These are phyloP conservation scores for Lepeophtheirus salmonis DNA, from an alignment of 1,140 invertebrate genomes.

Conservation along the genomic window DNA sequence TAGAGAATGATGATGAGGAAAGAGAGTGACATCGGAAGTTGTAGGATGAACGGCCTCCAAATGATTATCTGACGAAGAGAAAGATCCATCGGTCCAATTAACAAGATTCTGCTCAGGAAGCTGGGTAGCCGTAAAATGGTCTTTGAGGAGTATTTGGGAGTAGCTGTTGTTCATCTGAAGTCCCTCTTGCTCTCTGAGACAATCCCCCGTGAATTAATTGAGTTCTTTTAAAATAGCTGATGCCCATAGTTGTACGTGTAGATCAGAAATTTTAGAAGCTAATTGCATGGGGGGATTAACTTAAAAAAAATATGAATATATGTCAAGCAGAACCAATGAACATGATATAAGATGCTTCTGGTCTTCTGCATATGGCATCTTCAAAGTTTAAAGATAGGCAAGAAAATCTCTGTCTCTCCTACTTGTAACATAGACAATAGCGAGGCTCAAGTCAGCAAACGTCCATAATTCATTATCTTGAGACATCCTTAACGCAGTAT, in stretches of 20 bases:
- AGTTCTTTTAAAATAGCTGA: conserved; percentile 91
- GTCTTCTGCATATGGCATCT: conserved; percentile 96
- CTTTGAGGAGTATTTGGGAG: conserved; percentile 74
- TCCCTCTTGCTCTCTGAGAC: conserved; percentile 64
- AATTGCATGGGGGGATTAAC: conserved; percentile 97
- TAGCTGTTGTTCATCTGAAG: conserved; percentile 82
- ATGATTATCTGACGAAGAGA: conserved; percentile 18
- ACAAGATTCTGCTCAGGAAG: conserved; percentile 73
- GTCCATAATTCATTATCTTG: conserved; percentile 74
- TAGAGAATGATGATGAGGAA: neutral
- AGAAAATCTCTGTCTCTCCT: conserved; percentile 60
- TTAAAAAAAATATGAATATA: conserved; percentile 83
- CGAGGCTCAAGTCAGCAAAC: conserved; percentile 83
- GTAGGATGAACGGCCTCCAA: too few relatives aligned
- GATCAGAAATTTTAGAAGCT: conserved; percentile 91
- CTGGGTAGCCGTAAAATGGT: conserved; percentile 81
- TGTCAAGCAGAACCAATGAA: conserved; percentile 75
- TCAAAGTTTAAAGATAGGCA: conserved; percentile 70
- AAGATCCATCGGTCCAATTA: conserved; percentile 46
- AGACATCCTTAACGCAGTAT: conserved; percentile 63
- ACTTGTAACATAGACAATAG: conserved; percentile 72
- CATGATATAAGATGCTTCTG: conserved; percentile 83
- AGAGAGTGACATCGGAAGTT: neutral
- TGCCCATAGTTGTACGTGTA: conserved; percentile 92
- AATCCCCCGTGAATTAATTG: conserved; percentile 67